A percentile compares a stretch with the other conserved stretches of the same genome.
phyloP scores from a whole-genome alignment of 2,888 invertebrate genomes.

The Periphyllus acericola region DNA sequence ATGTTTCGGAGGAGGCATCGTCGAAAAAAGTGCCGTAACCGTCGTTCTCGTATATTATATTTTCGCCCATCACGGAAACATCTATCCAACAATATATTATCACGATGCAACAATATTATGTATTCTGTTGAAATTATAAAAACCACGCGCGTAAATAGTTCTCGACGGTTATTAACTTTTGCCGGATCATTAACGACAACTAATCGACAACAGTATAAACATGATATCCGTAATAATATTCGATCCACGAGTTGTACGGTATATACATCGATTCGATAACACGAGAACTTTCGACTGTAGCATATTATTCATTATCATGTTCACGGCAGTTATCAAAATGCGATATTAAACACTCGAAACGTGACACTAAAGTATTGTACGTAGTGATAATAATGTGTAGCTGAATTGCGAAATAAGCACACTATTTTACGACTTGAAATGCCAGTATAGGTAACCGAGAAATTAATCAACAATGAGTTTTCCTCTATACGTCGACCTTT shows the following conservation, averaged over 20 bases:
- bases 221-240: neutral
- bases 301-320: constrained; percentile 5
- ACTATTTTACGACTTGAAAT: neutral
- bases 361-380: neutral
- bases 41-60: neutral
- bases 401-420: neutral
- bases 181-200: neutral
- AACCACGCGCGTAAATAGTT: neutral
- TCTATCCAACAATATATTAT: neutral
- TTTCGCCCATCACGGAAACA: neutral
- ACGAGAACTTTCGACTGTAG: constrained; percentile 24
- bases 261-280: constrained; percentile 23
- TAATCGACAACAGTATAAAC: neutral
- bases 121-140: no score
- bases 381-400: neutral
- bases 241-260: neutral
- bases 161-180: neutral
- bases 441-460: neutral
- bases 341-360: constrained; percentile 11
- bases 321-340: constrained; percentile 1
- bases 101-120: no score
- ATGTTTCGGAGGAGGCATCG: constrained; percentile 34
- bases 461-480: neutral
- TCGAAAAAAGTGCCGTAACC: constrained; percentile 47
- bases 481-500: constrained; percentile 2